phyloP scores from a whole-genome alignment of 1,140 invertebrate species.

The Pantala flavescens region DNA sequence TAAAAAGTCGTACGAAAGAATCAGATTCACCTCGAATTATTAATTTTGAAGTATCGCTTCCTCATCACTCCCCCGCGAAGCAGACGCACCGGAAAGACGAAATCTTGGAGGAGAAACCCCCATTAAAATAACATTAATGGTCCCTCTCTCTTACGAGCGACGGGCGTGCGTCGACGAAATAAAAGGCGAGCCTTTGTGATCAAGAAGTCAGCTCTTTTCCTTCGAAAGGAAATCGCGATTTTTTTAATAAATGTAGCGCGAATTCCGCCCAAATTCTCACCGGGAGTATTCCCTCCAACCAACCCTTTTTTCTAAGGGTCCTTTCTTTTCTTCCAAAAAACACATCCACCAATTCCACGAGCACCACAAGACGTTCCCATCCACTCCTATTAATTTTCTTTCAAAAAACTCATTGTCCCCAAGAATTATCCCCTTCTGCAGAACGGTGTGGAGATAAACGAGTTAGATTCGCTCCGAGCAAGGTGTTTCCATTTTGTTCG shows the following conservation, averaged over 20 bases:
- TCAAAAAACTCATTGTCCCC: not conserved
- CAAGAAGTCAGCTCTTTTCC: not conserved
- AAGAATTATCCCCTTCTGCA: not conserved
- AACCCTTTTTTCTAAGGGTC: not conserved
- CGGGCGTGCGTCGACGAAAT: not conserved
- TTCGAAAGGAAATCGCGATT: not conserved
- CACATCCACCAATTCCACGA: not conserved
- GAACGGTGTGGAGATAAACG: no score
- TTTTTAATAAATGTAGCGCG: not conserved
- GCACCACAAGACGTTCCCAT: not conserved
- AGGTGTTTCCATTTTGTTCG: no score
- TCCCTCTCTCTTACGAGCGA: not conserved
- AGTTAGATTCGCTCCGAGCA: no score
- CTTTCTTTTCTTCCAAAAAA: not conserved
- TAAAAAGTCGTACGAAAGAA: no score
- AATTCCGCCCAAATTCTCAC: not conserved
- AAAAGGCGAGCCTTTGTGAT: not conserved
- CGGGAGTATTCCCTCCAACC: not conserved
- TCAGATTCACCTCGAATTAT: no score
- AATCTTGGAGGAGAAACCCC: not conserved
- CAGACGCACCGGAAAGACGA: not conserved
- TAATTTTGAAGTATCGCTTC: not conserved
- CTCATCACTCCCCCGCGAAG: not conserved
- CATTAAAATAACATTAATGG: slow-evolving; percentile 8
- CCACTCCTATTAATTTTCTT: not conserved